phyloP scores from a whole-genome alignment of 2,888 invertebrate genomes.

The Pogonocherus hispidulus region DNA sequence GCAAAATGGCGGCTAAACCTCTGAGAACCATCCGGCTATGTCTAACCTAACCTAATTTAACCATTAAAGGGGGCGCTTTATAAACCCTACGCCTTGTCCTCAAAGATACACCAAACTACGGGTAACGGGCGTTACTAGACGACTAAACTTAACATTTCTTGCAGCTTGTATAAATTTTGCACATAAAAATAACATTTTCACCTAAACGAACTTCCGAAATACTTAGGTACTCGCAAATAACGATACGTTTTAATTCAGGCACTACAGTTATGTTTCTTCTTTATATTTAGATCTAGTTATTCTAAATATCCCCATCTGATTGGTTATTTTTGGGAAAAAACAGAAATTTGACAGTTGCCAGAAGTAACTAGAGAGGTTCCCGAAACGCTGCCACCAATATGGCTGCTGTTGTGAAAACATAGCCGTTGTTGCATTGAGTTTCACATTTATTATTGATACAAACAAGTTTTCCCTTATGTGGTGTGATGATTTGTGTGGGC shows the following conservation, averaged over 20 bases:
- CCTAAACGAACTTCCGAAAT: constrained; percentile 37
- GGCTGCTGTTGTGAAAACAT: too few relatives aligned
- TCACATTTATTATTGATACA: too few relatives aligned
- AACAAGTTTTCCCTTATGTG: too few relatives aligned
- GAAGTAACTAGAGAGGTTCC: too few relatives aligned
- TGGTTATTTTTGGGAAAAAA: background rate
- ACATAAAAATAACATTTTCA: constrained; percentile 32
- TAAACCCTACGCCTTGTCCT: constrained; percentile 30
- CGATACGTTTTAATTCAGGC: constrained; percentile 63
- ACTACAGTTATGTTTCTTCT: constrained; percentile 59
- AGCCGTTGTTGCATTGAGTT: too few relatives aligned
- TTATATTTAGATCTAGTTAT: constrained; percentile 35
- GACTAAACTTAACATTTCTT: constrained; percentile 34
- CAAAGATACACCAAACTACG: constrained; percentile 42
- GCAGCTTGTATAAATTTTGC: constrained; percentile 19
- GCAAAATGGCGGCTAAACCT: background rate
- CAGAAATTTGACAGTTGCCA: background rate
- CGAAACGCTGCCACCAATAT: too few relatives aligned
- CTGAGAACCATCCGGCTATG: background rate
- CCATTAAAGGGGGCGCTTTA: constrained; percentile 21
- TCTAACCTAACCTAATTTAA: background rate
- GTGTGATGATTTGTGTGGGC: too few relatives aligned
- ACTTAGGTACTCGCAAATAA: constrained; percentile 56
- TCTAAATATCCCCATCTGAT: background rate
- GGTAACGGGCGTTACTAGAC: constrained; percentile 26